Evolutionary conservation across 2,113 vertebrate species (phyloP), one percentile per base, ranked within the genome.

Genomic region (Melanerpes aurifrons): DNA sequence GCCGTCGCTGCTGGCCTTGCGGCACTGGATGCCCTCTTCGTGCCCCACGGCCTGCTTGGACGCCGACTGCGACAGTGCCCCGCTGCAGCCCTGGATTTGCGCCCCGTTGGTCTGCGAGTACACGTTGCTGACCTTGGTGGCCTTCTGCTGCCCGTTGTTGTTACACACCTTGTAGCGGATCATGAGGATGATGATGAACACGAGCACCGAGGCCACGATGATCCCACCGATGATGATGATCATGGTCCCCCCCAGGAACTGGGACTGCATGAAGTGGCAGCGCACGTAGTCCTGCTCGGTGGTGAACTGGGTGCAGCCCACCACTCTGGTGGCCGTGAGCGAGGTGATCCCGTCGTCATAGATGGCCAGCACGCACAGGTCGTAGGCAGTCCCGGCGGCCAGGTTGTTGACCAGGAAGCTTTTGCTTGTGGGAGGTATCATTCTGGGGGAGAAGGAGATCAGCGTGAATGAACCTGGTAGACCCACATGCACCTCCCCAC

Each of bases 181-280:
- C 99, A 99, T 99, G 80, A 99, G 98, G 96, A 99, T 99, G 94
- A 99, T 99, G 97, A 99, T 99, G 97, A 99, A 99, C 92, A 99
- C 98, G 7, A 99, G 98, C 93, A 99, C 99, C 0, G 99, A 99
- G 7, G 99, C 99, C 84, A 99, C 99, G 6, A 99, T 99, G 94
- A 99, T 99, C 83, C 99, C 99, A 53, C 99, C 99, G 9, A 99
- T 99, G 96, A 99, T 99, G 96, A 99, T 99, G 94, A 99, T 99
- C 99, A 99, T 99, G 82, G 99, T 99, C 73, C 99, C 99, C 1
- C 99, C 99, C 92, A 99, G 98, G 97, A 99, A 99, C 98, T 99
- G 99, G 67, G 99, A 99, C 97, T 99, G 99, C 99, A 99, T 99
- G 93, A 99, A 99, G 90, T 99, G 99, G 95, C 99, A 99, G 80